Evolutionary conservation across 2,888 invertebrate species (phyloP).

Genomic region (Neria commutata): DNA sequence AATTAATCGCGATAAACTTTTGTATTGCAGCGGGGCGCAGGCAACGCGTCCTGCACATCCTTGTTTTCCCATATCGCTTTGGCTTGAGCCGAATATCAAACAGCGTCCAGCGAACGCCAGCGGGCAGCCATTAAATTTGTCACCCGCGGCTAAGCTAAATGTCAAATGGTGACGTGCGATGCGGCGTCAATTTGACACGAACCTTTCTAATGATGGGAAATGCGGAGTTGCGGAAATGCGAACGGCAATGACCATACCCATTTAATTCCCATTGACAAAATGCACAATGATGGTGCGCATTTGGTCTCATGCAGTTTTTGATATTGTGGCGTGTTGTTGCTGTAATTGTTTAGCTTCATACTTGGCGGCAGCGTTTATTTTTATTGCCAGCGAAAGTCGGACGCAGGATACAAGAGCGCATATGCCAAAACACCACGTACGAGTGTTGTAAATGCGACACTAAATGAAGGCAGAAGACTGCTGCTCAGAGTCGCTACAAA

Average conservation of each 20-base stretch:
- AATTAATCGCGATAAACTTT: slow-evolving; percentile 4
- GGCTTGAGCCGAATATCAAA: background rate
- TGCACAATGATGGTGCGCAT: slow-evolving; percentile 43
- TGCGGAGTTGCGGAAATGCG: too few species aligned
- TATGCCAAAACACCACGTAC: background rate
- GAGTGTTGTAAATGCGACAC: too few species aligned
- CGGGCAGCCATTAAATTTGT: slow-evolving; percentile 56
- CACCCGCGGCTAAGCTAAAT: slow-evolving; percentile 60
- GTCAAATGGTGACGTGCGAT: slow-evolving; percentile 45
- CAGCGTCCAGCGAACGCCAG: background rate
- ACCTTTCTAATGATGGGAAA: slow-evolving; percentile 59
- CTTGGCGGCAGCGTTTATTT: background rate
- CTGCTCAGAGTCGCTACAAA: too few species aligned
- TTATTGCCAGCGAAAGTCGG: too few species aligned
- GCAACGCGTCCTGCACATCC: background rate
- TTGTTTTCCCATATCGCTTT: background rate
- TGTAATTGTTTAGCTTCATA: background rate
- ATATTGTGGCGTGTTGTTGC: background rate
- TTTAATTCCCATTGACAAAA: slow-evolving; percentile 58
- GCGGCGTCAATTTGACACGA: slow-evolving; percentile 59
- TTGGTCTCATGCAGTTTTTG: slow-evolving; percentile 36
- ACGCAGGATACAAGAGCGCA: background rate
- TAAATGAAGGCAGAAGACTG: too few species aligned
- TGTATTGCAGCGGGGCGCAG: background rate
- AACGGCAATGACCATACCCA: slow-evolving; percentile 58